These are phyloP conservation scores for Glomeris marginata DNA, from an alignment of 2,888 invertebrate genomes.

Conservation along the genomic window DNA sequence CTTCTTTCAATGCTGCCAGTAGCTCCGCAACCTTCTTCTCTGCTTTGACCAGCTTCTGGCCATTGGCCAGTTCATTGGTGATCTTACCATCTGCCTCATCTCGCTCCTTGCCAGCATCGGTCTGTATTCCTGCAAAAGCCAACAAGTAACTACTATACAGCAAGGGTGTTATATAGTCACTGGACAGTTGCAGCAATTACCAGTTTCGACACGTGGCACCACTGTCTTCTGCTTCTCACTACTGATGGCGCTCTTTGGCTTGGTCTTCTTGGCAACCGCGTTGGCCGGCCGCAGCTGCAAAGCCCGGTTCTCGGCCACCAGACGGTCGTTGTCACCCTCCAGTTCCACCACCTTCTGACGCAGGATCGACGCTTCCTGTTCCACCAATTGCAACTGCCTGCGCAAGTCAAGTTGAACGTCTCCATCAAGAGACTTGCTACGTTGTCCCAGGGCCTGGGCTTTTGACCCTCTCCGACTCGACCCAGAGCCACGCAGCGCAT, in stretches of 20 bases:
- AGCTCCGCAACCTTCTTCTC: slow-evolving; percentile 39
- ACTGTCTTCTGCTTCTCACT: slow-evolving; percentile 32
- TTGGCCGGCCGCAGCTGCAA: slow-evolving; percentile 38
- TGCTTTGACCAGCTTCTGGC: slow-evolving; percentile 24
- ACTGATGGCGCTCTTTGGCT: neutral
- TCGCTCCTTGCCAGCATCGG: slow-evolving; percentile 7
- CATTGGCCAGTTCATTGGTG: slow-evolving; percentile 12
- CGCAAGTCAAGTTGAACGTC: slow-evolving; percentile 43
- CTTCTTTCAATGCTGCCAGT: slow-evolving; percentile 40
- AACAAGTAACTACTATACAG: too few relatives aligned
- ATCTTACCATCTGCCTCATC: too few relatives aligned
- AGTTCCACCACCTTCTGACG: slow-evolving; percentile 41
- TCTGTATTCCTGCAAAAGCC: too few relatives aligned
- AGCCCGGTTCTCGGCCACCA: slow-evolving; percentile 55
- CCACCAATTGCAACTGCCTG: slow-evolving; percentile 56
- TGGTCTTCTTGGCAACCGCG: slow-evolving; percentile 20
- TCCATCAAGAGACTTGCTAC: slow-evolving; percentile 30
- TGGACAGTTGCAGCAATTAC: too few relatives aligned
- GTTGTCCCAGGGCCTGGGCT: slow-evolving; percentile 18
- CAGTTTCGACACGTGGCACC: too few relatives aligned
- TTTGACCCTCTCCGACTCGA: slow-evolving; percentile 22
- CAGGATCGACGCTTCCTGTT: slow-evolving; percentile 56
- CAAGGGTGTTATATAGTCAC: too few relatives aligned
- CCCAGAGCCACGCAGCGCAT: slow-evolving; percentile 29
- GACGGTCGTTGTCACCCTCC: slow-evolving; percentile 59